Evolutionary conservation across 2,113 vertebrate species (phyloP).

Genomic region (Leuciscus idus): DNA sequence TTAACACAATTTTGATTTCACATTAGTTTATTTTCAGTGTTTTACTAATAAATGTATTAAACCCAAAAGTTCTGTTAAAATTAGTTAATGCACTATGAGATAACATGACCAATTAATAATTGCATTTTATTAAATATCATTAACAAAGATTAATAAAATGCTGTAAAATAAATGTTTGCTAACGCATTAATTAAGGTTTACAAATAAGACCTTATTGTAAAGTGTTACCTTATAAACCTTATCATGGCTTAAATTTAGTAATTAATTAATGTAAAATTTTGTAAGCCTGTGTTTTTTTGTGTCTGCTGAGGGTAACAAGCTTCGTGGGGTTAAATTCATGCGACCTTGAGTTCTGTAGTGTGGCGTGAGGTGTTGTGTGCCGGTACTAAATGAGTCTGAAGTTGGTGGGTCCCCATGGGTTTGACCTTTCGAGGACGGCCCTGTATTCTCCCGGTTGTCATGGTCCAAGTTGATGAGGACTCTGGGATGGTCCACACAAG

Average conservation of each 20-base stretch:
- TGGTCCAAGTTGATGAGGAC: constrained; percentile 74
- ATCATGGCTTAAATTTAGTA: not conserved
- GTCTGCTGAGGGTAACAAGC: constrained; percentile 53
- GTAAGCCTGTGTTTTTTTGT: not conserved
- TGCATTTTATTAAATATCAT: too few relatives aligned
- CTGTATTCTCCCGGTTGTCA: constrained; percentile 70
- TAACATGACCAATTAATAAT: too few relatives aligned
- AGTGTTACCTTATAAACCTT: too few relatives aligned
- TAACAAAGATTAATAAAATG: too few relatives aligned
- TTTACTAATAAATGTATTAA: too few relatives aligned
- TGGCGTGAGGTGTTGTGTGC: constrained; percentile 63
- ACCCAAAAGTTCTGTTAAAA: too few relatives aligned
- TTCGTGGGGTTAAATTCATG: constrained; percentile 68
- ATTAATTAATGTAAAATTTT: not conserved
- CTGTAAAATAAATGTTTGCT: too few relatives aligned
- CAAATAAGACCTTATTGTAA: too few relatives aligned
- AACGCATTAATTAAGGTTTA: too few relatives aligned
- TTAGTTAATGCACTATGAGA: too few relatives aligned
- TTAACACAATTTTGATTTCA: too few relatives aligned
- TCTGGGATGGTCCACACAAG: constrained; percentile 62
- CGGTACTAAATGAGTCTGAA: constrained; percentile 73
- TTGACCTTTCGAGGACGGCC: constrained; percentile 74
- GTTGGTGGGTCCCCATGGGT: constrained; percentile 70
- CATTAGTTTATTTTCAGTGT: too few relatives aligned
- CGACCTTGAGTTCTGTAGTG: constrained; percentile 58